A percentile compares a stretch with the other conserved stretches of the same genome.
Evolutionary conservation across 2,888 invertebrate genomes (phyloP).

Genomic region (Stratiomys singularior): DNA sequence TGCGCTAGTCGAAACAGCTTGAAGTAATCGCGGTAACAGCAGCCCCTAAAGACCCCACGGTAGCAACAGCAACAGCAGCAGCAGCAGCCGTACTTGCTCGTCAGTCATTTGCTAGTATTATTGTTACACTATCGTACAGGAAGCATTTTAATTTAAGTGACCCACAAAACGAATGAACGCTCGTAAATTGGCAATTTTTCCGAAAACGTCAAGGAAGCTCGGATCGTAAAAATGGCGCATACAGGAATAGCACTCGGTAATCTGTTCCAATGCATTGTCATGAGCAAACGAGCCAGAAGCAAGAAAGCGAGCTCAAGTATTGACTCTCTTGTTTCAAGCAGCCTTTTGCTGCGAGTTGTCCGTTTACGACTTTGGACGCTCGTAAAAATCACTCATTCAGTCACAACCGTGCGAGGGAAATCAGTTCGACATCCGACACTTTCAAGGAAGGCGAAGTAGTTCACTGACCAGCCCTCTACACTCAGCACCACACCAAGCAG

Average conservation of each 20-base stretch:
- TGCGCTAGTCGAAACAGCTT: constrained; percentile 27
- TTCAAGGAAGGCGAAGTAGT: background rate
- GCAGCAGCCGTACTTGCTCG: background rate
- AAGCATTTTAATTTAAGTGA: constrained; percentile 42
- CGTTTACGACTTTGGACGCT: constrained; percentile 30
- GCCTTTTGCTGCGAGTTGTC: constrained; percentile 21
- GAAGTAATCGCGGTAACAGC: background rate
- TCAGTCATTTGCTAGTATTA: constrained; percentile 13
- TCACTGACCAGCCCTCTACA: background rate
- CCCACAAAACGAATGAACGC: constrained; percentile 32
- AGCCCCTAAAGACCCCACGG: background rate
- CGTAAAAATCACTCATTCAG: constrained; percentile 41
- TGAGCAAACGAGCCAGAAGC: background rate
- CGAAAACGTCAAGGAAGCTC: constrained; percentile 44
- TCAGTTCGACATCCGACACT: background rate
- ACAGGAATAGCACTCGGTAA: constrained; percentile 18
- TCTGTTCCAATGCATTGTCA: background rate
- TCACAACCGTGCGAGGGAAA: background rate
- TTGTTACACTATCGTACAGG: constrained; percentile 22
- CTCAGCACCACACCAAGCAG: background rate
- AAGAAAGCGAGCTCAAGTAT: background rate
- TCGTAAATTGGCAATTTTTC: constrained; percentile 41
- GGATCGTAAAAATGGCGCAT: constrained; percentile 33
- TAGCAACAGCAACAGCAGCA: background rate
- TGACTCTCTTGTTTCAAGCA: background rate